Evolutionary conservation across 64 coral and sea anemone species (phyloP).

Genomic region (Catalaphyllia jardinei): DNA sequence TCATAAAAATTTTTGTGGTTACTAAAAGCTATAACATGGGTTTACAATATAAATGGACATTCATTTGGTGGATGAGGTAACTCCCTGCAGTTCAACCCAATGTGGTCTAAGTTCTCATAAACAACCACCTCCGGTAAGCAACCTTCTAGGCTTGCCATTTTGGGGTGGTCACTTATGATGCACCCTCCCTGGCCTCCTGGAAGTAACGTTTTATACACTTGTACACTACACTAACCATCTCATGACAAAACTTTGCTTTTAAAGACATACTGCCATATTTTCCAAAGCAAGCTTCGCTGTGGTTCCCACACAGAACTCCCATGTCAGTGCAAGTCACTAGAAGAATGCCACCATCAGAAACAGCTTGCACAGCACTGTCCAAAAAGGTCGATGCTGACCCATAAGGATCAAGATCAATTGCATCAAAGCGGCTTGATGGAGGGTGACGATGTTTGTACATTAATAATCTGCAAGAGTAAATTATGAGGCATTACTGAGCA

Average conservation of each 20-base stretch:
- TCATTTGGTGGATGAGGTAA: no score
- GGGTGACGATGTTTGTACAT: constrained; percentile 91
- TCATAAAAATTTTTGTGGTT: no score
- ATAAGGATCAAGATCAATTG: constrained; percentile 99
- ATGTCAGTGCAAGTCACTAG: constrained; percentile 97
- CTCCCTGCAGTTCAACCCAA: no score
- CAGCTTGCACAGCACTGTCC: constrained; percentile 91
- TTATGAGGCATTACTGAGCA: background rate
- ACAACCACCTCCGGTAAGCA: no score
- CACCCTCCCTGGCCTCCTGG: no score
- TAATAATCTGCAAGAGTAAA: constrained; percentile 53
- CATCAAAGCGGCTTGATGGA: constrained; percentile 71
- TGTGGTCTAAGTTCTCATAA: no score
- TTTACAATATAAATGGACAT: no score
- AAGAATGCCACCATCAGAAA: constrained; percentile 91
- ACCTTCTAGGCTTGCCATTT: no score
- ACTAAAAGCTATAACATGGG: no score
- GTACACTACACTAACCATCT: constrained; percentile 74
- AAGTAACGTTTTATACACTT: background rate
- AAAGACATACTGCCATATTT: constrained; percentile 99
- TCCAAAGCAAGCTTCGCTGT: constrained; percentile 96
- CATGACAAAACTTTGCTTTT: constrained; percentile 98
- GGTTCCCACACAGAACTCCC: constrained; percentile 97
- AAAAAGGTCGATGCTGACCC: constrained; percentile 90
- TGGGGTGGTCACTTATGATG: no score